These are phyloP conservation scores for Mesocricetus auratus DNA, from an alignment of 2,113 vertebrate species.

Conservation along the genomic window DNA sequence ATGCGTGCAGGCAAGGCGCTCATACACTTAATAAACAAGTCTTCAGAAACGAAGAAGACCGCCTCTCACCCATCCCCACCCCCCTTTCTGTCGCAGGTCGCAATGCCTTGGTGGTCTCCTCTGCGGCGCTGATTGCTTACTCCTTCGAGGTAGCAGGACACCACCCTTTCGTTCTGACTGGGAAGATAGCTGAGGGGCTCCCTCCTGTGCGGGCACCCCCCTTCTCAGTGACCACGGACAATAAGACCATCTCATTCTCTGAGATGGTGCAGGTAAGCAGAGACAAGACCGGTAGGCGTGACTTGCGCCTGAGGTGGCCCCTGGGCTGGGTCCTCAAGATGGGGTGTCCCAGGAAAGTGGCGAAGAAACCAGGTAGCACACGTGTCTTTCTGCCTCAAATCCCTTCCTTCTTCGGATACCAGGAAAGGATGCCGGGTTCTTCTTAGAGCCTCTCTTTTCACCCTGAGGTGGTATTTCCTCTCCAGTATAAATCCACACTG, in stretches of 20 bases:
- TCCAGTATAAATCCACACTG: background rate
- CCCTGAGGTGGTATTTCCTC: fast-evolving
- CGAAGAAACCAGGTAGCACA: background rate
- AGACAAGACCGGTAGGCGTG: fast-evolving
- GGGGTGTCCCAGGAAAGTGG: background rate
- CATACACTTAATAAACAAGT: background rate
- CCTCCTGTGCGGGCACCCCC: slow-evolving; percentile 87
- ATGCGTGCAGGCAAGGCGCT: background rate
- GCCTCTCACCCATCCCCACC: fast-evolving
- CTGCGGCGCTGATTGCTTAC: slow-evolving; percentile 91
- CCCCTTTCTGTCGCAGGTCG: slow-evolving; percentile 86
- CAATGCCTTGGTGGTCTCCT: slow-evolving; percentile 94
- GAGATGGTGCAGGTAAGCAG: slow-evolving; percentile 90
- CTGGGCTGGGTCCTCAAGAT: background rate
- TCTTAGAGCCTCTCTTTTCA: background rate
- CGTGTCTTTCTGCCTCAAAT: fast-evolving
- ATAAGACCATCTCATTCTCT: slow-evolving; percentile 90
- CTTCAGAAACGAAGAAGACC: background rate
- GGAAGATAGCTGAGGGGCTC: slow-evolving; percentile 90
- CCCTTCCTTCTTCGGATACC: fast-evolving
- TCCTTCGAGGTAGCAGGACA: slow-evolving; percentile 89
- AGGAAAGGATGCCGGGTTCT: background rate
- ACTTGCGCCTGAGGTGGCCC: fast-evolving
- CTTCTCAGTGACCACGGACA: slow-evolving; percentile 89
- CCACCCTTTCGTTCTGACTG: slow-evolving; percentile 92